phyloP scores from a whole-genome alignment of 2,888 invertebrate species.

The Oscheius sp. region DNA sequence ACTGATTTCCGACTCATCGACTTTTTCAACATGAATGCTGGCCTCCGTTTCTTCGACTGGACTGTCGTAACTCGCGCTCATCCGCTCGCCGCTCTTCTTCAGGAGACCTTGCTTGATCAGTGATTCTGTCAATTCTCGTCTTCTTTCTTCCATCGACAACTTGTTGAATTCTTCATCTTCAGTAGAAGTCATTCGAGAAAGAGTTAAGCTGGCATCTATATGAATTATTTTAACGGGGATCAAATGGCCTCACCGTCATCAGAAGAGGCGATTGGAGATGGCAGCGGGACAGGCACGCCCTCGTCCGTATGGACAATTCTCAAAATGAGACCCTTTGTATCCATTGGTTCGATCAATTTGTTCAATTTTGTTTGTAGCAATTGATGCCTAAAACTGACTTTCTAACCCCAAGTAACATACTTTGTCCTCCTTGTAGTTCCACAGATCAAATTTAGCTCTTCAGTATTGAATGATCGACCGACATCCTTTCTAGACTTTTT shows the following conservation, averaged over 20 bases:
- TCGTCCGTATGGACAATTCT: not conserved
- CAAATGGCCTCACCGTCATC: constrained; percentile 3
- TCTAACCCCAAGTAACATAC: not conserved
- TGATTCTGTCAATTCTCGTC: constrained; percentile 13
- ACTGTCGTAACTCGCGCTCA: not conserved
- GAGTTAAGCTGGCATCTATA: constrained; percentile 5
- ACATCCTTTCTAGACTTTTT: constrained; percentile 27
- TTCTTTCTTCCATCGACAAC: constrained; percentile 12
- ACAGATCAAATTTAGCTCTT: constrained; percentile 35
- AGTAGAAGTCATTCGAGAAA: constrained; percentile 1
- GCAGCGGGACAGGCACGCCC: not conserved
- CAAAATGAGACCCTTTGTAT: constrained; percentile 26
- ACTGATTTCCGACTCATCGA: not conserved
- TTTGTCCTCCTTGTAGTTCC: constrained; percentile 26
- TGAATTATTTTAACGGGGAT: too few relatives aligned
- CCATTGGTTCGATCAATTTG: constrained; percentile 15
- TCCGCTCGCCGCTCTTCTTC: constrained; percentile 6
- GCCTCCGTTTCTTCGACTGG: not conserved
- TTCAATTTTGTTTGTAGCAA: not conserved
- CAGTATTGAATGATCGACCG: constrained; percentile 26
- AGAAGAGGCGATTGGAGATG: constrained; percentile 7
- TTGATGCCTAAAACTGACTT: constrained; percentile 13
- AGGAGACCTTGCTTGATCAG: constrained; percentile 9
- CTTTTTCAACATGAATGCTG: not conserved
- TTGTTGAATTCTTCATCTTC: constrained; percentile 12